These are phyloP conservation scores for Epinephelus moara DNA, from an alignment of 2,113 vertebrate species.

Conservation along the genomic window DNA sequence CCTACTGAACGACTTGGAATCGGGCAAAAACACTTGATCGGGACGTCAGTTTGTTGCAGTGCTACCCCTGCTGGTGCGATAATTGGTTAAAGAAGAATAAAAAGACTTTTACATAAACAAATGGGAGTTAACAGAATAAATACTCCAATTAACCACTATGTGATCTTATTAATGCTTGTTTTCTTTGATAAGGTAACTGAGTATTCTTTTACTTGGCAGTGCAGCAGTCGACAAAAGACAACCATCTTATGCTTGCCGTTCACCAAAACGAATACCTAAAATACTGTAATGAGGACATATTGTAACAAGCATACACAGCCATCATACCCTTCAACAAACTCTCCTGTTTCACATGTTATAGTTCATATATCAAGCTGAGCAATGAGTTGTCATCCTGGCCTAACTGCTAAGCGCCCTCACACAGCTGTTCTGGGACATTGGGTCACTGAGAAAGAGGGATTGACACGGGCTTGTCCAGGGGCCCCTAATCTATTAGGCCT, in stretches of 20 bases:
- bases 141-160: neutral
- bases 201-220: neutral
- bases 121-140: neutral
- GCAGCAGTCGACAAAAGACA: neutral
- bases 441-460: conserved; percentile 66
- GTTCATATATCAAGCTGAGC: conserved; percentile 75
- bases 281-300: conserved; percentile 52
- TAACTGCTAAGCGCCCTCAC: conserved; percentile 63
- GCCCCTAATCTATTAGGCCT: conserved; percentile 66
- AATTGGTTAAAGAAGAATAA: neutral
- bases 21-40: too few species aligned
- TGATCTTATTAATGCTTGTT: neutral
- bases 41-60: neutral
- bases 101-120: too few species aligned
- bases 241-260: neutral
- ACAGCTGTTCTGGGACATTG: conserved; percentile 79
- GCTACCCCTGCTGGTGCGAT: neutral
- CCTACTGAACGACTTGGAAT: too few species aligned
- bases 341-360: conserved; percentile 66
- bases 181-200: neutral
- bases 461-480: conserved; percentile 51
- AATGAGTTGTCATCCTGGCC: conserved; percentile 71
- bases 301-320: conserved; percentile 39
- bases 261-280: conserved; percentile 18
- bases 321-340: conserved; percentile 67